Evolutionary conservation across 2,113 vertebrate species (phyloP), one percentile per base, ranked within the genome.

Genomic region (Anguilla rostrata): DNA sequence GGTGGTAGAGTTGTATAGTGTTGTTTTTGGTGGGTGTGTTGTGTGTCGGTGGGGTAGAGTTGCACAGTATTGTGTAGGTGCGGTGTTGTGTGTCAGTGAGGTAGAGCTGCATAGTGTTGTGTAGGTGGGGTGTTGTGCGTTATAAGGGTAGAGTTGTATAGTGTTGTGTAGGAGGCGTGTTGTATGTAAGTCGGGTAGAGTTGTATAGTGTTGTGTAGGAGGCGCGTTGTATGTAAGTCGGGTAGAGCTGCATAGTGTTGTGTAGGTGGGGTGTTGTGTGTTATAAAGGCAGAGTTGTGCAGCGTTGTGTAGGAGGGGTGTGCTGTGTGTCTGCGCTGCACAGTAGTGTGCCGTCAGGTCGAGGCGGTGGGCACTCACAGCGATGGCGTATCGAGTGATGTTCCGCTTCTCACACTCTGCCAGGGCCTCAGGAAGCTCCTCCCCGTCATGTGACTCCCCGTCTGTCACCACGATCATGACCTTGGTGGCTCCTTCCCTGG

Each of bases 391-490:
- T 92, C 97, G 96, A 1, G 96, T 98, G 89, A 98, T 94, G n/a
- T 97, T 97, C 39, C 95, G 94, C 56, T 90, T 91, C 53, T 98
- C 95, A 0, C 98, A 99, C 90, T 98, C 97, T 0, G 71, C 82
- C 86, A 99, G 92, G 0, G 97, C 97, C 0, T 91, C 93, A 0
- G 94, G 92, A n/a, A 99, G 96, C 86, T 99, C 97, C 20, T 99
- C 97, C 0, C 97, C 97, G 0, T 99, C 98, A 0, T 99, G 98
- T 0, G 98, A 99, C 88, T 99, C 98, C 0, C 98, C 98, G 0
- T 99, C 98, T 0, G 98, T 99, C 91, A 99, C 97, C 26, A 99
- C 98, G 0, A 99, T 97, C 95, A 99, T 96, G 84, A 99, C 95
- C 66, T 97, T 96, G 7, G 94, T 94, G 87, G 98, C 98, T 0